Base-by-base conservation (phyloP, 2,113 vertebrate genomes). In the Zosterops lateralis region DNA sequence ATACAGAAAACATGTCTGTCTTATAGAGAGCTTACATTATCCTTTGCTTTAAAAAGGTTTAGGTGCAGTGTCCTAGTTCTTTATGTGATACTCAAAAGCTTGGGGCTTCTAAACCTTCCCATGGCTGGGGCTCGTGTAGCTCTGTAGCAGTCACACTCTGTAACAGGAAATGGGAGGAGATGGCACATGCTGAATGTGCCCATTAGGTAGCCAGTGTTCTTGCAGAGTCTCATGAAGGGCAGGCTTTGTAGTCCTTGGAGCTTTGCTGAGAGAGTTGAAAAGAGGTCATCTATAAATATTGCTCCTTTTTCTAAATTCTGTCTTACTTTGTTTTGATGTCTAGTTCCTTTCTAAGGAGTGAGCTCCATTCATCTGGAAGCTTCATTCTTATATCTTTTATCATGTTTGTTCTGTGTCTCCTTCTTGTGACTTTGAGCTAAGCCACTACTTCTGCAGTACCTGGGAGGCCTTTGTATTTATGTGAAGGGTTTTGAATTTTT, bases 71-170 rank as follows among this genome's bases (percentile, higher is more conserved):
- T 84, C 56, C 58, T 70, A 38, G 72, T 95, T 89, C 64, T 85
- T 14, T 42, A 0, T 47, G 6, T 62, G 44, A 10, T 66, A 34
- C 28, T 91, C 34, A 29, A 34, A 0, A 42, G 57, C 25, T 50
- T 3, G 61, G 73, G 47, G 32, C 29, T 89, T 82, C 61, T 77
- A 3, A 86, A 50, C 16, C 17, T 72, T 74, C 61, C 73, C 2
- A 0, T 71, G 83, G 47, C 56, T 54, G 44, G 54, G 32, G 17
- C 48, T 89, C 0, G 0, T 0, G 1, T 26, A 10, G 17, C 45
- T 86, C 48, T 67, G n/a, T 29, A n/a, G 42, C 9, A 10, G 72
- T 76, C 19, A 5, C 0, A 0, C 25, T 64, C 31, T 36, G 40
- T 58, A 9, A 71, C 1, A 32, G 61, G 80, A 60, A 88, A 12